Percentiles rank a stretch among this genome's conserved stretches.
These are phyloP conservation scores for Pteromalus puparum DNA, from an alignment of 1,140 invertebrate genomes.

Conservation along the genomic window DNA sequence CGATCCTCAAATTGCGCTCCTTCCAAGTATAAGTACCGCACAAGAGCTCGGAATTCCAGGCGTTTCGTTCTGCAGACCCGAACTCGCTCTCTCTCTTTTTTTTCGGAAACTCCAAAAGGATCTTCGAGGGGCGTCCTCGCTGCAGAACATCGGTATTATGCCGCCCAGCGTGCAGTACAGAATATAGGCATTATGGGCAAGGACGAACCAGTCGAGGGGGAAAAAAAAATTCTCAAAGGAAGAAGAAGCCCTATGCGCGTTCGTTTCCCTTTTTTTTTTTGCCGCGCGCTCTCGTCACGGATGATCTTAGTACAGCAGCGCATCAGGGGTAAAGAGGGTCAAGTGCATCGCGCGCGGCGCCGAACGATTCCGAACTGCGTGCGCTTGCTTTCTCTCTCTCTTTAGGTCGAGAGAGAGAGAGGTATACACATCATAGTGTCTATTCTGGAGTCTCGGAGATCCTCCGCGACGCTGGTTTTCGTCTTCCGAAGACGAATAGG, in stretches of 20 bases:
- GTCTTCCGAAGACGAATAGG: no score
- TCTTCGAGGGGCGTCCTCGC: slow-evolving; percentile 25
- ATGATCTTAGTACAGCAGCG: neutral
- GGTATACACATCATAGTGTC: neutral
- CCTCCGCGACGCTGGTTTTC: neutral
- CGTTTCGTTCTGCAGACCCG: slow-evolving; percentile 32
- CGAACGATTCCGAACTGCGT: neutral
- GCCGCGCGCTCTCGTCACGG: neutral
- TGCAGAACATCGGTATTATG: neutral
- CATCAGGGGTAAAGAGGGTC: slow-evolving; percentile 38
- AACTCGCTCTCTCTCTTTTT: neutral
- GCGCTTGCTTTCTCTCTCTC: slow-evolving; percentile 5
- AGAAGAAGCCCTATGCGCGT: slow-evolving; percentile 28
- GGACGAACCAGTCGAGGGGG: neutral
- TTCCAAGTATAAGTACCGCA: slow-evolving; percentile 24
- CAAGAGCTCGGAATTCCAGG: neutral
- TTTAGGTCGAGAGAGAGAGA: no score
- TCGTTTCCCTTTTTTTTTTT: slow-evolving; percentile 31
- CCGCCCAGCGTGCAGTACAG: neutral
- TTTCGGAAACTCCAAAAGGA: slow-evolving; percentile 32
- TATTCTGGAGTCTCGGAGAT: neutral
- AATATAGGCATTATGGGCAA: neutral
- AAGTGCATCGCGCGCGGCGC: slow-evolving; percentile 29
- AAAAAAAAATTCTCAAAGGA: slow-evolving; percentile 23
- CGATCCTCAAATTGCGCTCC: slow-evolving; percentile 15